Evolutionary conservation across 2,113 vertebrate genomes (phyloP), one percentile per base, ranked within the genome.

Genomic region (Gambusia affinis): DNA sequence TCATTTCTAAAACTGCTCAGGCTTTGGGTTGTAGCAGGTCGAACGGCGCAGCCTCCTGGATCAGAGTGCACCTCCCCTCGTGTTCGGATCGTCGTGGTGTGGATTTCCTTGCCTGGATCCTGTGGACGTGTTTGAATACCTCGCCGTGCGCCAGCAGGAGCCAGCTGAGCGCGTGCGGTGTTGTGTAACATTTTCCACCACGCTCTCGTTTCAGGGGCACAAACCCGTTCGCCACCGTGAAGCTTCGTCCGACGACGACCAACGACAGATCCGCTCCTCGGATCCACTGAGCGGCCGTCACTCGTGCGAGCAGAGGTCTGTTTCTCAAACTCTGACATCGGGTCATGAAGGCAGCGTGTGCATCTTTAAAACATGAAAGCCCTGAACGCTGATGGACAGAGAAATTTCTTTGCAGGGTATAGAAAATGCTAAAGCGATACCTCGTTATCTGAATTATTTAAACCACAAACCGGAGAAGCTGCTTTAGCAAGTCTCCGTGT

Each of bases 141-240:
- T 75, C 47, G 79, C 47, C 35, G 62, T 28, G 57, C 35, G 71
- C 66, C 33, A 7, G 44, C 44, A 17, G 44, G 17, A 47, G 44
- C 22, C 70, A 67, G 29, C 15, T 42, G 37, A 78, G 67, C 3
- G 3, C 28, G 37, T 17, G 31, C 37, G 47, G 57, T 73, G 60
- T 75, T 81, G 67, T 66, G 70, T 75, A 91, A 94, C 83, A 79
- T 83, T 78, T 84, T 75, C 79, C 66, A 7, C 73, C 67, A 69
- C 81, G 4, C 68, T 91, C 74, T 75, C 44, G 15, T 90, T 92
- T 84, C 88, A 95, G 94, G 80, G 97, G 97, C 74, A 96, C 96
- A 2, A 98, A 98, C 88, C 97, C 97, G 1, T 98, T 98, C 42
- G 96, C 96, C 73, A 98, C 96, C 0, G 96, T 98, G 31, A 98